Conservation (phyloP, 2,113 vertebrate species). For the Monopterus albus region DNA sequence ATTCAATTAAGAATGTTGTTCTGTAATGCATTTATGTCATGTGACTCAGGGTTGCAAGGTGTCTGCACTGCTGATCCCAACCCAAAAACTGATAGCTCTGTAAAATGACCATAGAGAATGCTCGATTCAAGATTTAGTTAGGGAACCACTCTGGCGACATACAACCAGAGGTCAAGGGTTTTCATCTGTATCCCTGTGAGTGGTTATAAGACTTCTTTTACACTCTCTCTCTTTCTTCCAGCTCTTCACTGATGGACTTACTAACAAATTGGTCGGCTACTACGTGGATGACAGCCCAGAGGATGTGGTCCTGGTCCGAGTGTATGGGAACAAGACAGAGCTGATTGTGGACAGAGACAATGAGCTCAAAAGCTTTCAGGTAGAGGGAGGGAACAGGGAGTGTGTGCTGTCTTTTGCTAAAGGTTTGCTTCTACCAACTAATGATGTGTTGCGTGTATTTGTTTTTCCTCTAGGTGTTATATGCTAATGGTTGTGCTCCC, state of each 20-base stretch:
- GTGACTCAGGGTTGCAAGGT: too few species aligned
- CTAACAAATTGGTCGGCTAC: conserved; percentile 97
- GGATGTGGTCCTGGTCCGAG: conserved; percentile 92
- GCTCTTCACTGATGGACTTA: conserved; percentile 97
- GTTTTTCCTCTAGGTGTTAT: conserved; percentile 81
- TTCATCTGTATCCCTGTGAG: background rate
- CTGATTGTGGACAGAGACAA: conserved; percentile 95
- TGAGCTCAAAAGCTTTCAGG: conserved; percentile 95
- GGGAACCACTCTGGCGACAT: background rate
- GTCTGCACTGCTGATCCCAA: too few species aligned
- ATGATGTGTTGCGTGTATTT: background rate
- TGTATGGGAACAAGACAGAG: conserved; percentile 94
- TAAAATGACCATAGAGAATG: background rate
- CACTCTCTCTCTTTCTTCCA: conserved; percentile 58
- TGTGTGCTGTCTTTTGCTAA: background rate
- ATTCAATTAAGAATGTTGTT: too few species aligned
- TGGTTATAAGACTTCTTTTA: background rate
- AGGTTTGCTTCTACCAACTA: background rate
- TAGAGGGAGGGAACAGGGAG: background rate
- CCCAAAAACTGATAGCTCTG: too few species aligned
- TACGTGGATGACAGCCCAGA: conserved; percentile 87
- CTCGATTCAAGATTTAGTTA: background rate
- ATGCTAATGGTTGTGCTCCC: conserved; percentile 92
- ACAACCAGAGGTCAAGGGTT: background rate
- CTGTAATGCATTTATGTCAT: too few species aligned